Base-by-base conservation (phyloP, 1,140 invertebrate species). In the Elysia chlorotica region DNA sequence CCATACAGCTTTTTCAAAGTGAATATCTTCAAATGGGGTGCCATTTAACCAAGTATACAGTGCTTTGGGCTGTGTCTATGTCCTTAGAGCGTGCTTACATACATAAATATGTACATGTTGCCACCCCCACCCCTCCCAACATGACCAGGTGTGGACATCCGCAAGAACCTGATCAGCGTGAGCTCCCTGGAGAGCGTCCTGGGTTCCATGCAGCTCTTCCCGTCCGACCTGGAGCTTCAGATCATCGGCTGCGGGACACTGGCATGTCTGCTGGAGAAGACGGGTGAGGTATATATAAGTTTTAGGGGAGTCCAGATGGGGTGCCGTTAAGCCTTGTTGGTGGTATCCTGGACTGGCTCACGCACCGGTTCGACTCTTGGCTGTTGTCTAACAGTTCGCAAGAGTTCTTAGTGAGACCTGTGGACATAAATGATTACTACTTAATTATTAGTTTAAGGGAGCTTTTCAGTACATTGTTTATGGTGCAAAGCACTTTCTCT, bases 171-270 rank as follows among this genome's bases (percentile, higher is more conserved):
- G 6, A 31, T 71, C 31, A 71, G n/a, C 1, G 69, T 62, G 59
- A 48, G 57, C 25, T 48, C 69, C 6, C 25, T 71, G 23, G 48
- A 63, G 31, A 28, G 69, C 63, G 69, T 71, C 0, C 37, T 71
- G 2, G 48, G 30, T 14, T 71, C 69, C 5, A 71, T 71, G 69
- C 57, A 63, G 38, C 28, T 71, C 28, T 71, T 71, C 25, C 69
- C 69, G 10, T 2, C 21, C 21, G 69, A 71, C 28, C 21, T 63
- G 1, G 59, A 62, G 2, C 25, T 71, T 10, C 56, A 62, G 28
- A 62, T 71, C 10, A 37, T 71, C n/a, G 56, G 57, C 30, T 71
- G 69, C n/a, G 69, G 56, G 17, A 63, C 69, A 0, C 28, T 63
- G 0, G 25, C 69, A 1, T 71, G 69, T 38, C 61, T 71, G n/a